Evolutionary conservation across 2,888 invertebrate species (phyloP).

Genomic region (Philereme transversata): DNA sequence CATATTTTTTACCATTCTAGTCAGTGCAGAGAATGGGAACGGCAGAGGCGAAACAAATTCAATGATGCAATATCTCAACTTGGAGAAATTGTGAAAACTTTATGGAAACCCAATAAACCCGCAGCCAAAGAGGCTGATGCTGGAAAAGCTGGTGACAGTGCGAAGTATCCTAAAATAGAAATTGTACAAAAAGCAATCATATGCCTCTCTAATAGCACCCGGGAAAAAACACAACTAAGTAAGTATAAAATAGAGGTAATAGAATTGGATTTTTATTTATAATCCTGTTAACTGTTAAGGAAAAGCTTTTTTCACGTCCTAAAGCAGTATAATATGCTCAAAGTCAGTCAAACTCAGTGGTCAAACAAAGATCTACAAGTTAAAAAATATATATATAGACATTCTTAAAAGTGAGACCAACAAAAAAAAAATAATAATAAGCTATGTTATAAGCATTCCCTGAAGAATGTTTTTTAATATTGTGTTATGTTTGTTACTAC

Average conservation of each 20-base stretch:
- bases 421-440: no score
- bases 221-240: slow-evolving; percentile 73
- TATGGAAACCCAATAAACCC: slow-evolving; percentile 54
- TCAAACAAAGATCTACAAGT: no score
- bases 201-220: slow-evolving; percentile 60
- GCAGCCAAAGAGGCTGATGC: slow-evolving; percentile 25
- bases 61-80: slow-evolving; percentile 78
- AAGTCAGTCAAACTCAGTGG: no score
- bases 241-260: slow-evolving; percentile 46
- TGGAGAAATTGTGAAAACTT: slow-evolving; percentile 65
- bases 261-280: neutral
- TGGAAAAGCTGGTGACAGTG: slow-evolving; percentile 57
- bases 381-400: no score
- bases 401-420: no score
- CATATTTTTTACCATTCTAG: slow-evolving; percentile 56
- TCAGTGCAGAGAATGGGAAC: slow-evolving; percentile 88
- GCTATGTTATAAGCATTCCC: no score
- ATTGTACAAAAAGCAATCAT: slow-evolving; percentile 72
- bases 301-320: no score
- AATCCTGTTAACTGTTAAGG: no score
- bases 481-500: slow-evolving; percentile 28
- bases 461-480: neutral
- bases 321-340: no score
- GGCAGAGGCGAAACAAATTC: slow-evolving; percentile 86
- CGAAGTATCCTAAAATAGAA: slow-evolving; percentile 75